A percentile compares a stretch with the other conserved stretches of the same genome.
Evolutionary conservation across 2,113 vertebrate species (phyloP).

Genomic region (Brachyhypopomus occidentalis): DNA sequence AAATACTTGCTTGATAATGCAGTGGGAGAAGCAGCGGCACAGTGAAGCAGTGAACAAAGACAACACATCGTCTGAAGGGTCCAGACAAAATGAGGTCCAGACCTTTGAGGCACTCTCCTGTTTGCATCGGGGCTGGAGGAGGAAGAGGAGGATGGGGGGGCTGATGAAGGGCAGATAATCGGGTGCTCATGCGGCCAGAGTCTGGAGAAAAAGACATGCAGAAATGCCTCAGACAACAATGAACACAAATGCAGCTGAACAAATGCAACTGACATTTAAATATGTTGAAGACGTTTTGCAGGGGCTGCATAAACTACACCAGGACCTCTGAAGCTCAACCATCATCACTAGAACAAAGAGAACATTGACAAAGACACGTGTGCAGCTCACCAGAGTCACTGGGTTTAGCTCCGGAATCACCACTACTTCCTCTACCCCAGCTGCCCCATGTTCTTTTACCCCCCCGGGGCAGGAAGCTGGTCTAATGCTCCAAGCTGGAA

Average conservation of each 20-base stretch:
- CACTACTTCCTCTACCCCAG: constrained; percentile 98
- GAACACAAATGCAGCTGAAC: no score
- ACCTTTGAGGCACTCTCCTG: constrained; percentile 90
- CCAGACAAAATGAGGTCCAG: neutral
- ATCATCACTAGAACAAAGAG: no score
- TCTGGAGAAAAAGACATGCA: constrained; percentile 59
- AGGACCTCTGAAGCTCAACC: neutral
- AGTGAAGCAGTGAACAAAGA: no score
- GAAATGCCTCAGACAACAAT: neutral
- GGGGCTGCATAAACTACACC: neutral
- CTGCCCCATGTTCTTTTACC: constrained; percentile 93
- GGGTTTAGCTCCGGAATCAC: constrained; percentile 88
- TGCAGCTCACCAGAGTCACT: constrained; percentile 75
- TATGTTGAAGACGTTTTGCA: no score
- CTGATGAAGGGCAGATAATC: constrained; percentile 94
- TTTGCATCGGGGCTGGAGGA: constrained; percentile 77
- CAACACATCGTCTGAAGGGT: no score
- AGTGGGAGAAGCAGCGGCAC: no score
- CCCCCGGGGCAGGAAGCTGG: constrained; percentile 91
- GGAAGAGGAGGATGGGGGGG: constrained; percentile 60
- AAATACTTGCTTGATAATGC: no score
- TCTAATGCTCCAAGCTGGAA: constrained; percentile 88
- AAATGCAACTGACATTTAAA: no score
- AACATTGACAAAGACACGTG: neutral
- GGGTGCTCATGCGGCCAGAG: constrained; percentile 84